Conservation (phyloP, 2,113 vertebrate genomes). For the Sinocyclocheilus anshuiensis region DNA sequence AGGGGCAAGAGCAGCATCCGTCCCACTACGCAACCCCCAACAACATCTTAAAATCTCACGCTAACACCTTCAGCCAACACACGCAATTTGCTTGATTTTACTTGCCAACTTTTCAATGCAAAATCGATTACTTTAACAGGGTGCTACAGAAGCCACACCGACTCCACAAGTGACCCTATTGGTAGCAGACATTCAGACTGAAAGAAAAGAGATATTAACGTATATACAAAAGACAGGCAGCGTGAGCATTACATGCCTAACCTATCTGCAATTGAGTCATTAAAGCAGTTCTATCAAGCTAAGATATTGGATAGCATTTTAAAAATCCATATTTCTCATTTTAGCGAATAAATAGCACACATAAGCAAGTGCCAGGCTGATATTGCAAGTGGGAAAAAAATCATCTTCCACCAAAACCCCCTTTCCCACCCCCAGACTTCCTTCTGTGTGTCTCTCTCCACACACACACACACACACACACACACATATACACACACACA, state of each 20-base stretch:
- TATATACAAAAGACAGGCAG: background rate
- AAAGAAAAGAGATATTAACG: slow-evolving; percentile 2
- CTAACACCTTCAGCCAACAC: slow-evolving; percentile 86
- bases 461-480: no score
- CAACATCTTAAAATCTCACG: slow-evolving; percentile 72
- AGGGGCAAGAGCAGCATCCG: slow-evolving; percentile 57
- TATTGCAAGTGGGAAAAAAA: slow-evolving; percentile 1
- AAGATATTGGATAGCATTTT: slow-evolving; percentile 17
- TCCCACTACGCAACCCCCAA: background rate
- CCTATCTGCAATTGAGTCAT: background rate
- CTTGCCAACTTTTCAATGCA: slow-evolving; percentile 90
- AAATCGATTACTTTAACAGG: slow-evolving; percentile 91
- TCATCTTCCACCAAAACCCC: background rate
- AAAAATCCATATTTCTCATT: slow-evolving; percentile 37
- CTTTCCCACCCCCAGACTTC: background rate
- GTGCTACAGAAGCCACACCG: slow-evolving; percentile 54
- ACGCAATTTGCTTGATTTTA: slow-evolving; percentile 88
- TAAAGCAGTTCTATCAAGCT: slow-evolving; percentile 23
- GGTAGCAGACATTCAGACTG: slow-evolving; percentile 1
- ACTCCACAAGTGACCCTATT: slow-evolving; percentile 50
- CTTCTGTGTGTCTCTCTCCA: slow-evolving; percentile 27
- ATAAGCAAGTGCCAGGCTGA: background rate
- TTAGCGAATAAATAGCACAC: background rate
- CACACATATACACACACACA: no score
- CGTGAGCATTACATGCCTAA: background rate